Percentiles rank a stretch among this genome's conserved stretches.
Conservation (phyloP, 2,113 vertebrate genomes). For the Agapornis roseicollis region DNA sequence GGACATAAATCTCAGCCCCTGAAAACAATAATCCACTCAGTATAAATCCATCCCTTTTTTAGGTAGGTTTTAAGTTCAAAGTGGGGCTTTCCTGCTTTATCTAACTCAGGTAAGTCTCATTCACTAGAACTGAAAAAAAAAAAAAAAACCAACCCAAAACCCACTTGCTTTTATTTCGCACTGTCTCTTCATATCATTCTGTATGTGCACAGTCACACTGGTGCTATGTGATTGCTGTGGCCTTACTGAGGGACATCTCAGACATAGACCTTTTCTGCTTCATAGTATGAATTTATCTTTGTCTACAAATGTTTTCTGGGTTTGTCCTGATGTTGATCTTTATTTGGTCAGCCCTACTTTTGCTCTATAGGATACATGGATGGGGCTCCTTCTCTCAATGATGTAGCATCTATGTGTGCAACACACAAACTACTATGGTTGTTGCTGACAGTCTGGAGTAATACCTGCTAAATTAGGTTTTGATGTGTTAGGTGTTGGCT, state of each 20-base stretch:
- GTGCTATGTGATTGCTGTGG: not conserved
- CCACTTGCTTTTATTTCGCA: not conserved
- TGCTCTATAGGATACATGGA: not conserved
- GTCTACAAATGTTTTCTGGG: not conserved
- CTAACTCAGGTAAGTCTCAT: not conserved
- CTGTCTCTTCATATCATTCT: accelerated
- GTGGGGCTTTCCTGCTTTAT: not conserved
- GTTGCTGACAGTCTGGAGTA: not conserved
- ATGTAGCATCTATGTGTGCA: too few species aligned
- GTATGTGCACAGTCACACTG: not conserved
- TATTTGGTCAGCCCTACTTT: not conserved
- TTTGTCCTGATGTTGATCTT: not conserved
- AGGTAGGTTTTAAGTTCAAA: not conserved
- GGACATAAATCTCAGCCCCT: not conserved
- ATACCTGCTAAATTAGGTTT: not conserved
- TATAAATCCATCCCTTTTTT: not conserved
- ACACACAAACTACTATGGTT: not conserved
- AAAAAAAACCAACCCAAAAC: not conserved
- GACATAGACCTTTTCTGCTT: accelerated
- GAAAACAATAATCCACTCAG: not conserved
- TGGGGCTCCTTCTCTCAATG: not conserved
- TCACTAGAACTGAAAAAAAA: not conserved
- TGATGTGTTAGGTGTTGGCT: not conserved
- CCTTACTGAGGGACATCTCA: not conserved
- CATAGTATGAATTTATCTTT: not conserved